These are phyloP conservation scores for Lepidurus packardi DNA, from an alignment of 1,140 invertebrate genomes.

Conservation along the genomic window DNA sequence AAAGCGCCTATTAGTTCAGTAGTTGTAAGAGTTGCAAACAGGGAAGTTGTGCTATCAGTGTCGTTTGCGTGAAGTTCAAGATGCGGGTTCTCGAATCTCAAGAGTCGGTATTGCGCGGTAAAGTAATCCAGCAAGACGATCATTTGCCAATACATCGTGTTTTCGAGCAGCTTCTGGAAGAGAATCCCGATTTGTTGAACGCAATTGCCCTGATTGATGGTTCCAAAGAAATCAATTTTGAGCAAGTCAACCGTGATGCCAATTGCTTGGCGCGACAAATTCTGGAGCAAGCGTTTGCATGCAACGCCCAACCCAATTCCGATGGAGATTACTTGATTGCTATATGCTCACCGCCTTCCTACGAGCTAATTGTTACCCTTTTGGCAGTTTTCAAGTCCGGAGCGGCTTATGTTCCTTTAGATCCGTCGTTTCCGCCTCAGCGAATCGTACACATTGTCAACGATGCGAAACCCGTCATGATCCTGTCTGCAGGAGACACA, in stretches of 20 bases:
- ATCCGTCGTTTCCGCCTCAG: slow-evolving; percentile 64
- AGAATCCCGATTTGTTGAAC: background rate
- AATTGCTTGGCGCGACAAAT: slow-evolving; percentile 55
- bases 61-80: background rate
- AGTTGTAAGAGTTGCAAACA: background rate
- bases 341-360: slow-evolving; percentile 67
- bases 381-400: slow-evolving; percentile 73
- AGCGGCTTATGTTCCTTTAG: slow-evolving; percentile 73
- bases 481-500: slow-evolving; percentile 21
- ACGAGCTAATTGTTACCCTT: slow-evolving; percentile 60
- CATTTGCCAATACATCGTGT: background rate
- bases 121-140: background rate
- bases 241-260: slow-evolving; percentile 53
- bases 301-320: slow-evolving; percentile 46
- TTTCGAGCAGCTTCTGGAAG: background rate
- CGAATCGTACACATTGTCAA: slow-evolving; percentile 68
- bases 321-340: slow-evolving; percentile 64
- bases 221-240: slow-evolving; percentile 49
- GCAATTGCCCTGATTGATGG: slow-evolving; percentile 23
- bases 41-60: background rate
- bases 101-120: background rate
- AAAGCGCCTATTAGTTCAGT: background rate
- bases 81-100: background rate
- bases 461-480: slow-evolving; percentile 62
- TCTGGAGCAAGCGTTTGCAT: slow-evolving; percentile 41